A percentile compares a stretch with the other conserved stretches of the same genome.
Conservation (phyloP, 2,888 invertebrate genomes). For the Mylabris sibirica region DNA sequence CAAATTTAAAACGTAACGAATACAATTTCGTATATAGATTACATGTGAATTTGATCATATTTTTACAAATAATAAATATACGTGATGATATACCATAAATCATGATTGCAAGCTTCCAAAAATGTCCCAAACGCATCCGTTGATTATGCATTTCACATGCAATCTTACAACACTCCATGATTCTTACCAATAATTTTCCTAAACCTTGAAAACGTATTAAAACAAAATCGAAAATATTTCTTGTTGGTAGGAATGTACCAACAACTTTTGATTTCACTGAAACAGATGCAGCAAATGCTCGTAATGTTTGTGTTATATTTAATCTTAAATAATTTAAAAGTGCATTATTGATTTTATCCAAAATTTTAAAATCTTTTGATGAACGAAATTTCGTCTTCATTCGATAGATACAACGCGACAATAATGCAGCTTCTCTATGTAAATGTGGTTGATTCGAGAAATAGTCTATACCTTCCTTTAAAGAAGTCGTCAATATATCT, state of each 20-base stretch:
- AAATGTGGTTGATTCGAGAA: slow-evolving; percentile 52
- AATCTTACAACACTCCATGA: slow-evolving; percentile 55
- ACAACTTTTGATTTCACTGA: slow-evolving; percentile 20
- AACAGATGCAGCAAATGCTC: not conserved
- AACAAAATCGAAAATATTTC: slow-evolving; percentile 62
- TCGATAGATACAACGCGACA: slow-evolving; percentile 61
- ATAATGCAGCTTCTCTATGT: slow-evolving; percentile 58
- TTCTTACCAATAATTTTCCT: slow-evolving; percentile 58
- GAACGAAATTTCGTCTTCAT: slow-evolving; percentile 64
- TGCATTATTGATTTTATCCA: slow-evolving; percentile 61
- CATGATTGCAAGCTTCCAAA: slow-evolving; percentile 60
- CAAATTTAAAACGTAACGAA: slow-evolving; percentile 52
- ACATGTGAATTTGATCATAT: slow-evolving; percentile 57
- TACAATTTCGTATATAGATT: slow-evolving; percentile 58
- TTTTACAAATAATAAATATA: slow-evolving; percentile 59
- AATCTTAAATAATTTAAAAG: slow-evolving; percentile 59
- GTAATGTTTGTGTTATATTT: slow-evolving; percentile 51
- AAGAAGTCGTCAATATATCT: slow-evolving; percentile 35
- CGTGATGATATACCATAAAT: slow-evolving; percentile 60
- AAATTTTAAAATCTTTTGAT: slow-evolving; percentile 62
- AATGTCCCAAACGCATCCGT: slow-evolving; percentile 60
- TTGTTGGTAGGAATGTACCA: slow-evolving; percentile 58
- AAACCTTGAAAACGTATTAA: slow-evolving; percentile 62
- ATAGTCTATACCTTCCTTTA: slow-evolving; percentile 43
- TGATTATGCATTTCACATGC: slow-evolving; percentile 56